These are phyloP conservation scores for Parnassius mnemosyne DNA, from an alignment of 2,888 invertebrate species.

Conservation along the genomic window DNA sequence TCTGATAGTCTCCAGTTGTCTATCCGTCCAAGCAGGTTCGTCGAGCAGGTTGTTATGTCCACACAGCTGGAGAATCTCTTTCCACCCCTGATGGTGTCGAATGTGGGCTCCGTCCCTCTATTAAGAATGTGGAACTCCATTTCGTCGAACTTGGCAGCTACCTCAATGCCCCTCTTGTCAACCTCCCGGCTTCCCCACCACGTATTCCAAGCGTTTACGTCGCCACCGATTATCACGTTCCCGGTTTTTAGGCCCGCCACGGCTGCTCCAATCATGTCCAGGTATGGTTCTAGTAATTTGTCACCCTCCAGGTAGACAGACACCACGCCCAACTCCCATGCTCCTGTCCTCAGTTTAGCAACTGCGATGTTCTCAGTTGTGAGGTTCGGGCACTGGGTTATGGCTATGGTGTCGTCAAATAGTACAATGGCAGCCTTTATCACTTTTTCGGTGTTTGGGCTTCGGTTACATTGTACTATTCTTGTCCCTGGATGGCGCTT, in stretches of 20 bases:
- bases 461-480: constrained; percentile 12
- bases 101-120: neutral
- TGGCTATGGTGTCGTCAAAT: constrained; percentile 1
- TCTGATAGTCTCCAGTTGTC: neutral
- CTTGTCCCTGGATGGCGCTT: too few relatives aligned
- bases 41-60: neutral
- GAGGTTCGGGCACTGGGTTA: neutral
- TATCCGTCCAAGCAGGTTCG: neutral
- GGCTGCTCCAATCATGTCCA: neutral
- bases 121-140: neutral
- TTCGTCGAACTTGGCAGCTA: neutral
- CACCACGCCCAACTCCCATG: neutral
- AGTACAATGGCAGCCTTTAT: constrained; percentile 20
- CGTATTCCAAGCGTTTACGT: neutral
- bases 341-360: neutral
- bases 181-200: neutral
- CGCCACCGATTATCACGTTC: too few relatives aligned
- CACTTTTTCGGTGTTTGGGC: neutral
- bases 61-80: neutral
- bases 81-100: neutral
- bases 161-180: neutral
- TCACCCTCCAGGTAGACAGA: neutral
- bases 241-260: neutral
- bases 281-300: neutral
- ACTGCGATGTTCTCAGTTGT: neutral